Evolutionary conservation across 2,888 invertebrate species (phyloP).

Genomic region (Proisotoma minuta): DNA sequence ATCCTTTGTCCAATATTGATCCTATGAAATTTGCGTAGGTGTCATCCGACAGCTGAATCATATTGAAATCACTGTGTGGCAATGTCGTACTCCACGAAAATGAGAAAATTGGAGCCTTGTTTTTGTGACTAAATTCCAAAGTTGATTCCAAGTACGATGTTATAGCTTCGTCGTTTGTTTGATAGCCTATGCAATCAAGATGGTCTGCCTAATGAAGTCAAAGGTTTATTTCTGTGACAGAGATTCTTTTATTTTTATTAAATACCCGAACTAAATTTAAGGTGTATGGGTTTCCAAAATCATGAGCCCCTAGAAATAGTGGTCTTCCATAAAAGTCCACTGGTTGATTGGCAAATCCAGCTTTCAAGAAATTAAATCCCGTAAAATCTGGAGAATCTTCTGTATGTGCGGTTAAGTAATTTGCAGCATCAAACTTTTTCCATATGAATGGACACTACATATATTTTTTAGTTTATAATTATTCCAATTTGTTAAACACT

Average conservation of each 20-base stretch:
- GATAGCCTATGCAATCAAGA: constrained; percentile 3
- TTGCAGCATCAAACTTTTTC: constrained; percentile 7
- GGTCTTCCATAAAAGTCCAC: constrained; percentile 4
- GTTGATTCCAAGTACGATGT: neutral
- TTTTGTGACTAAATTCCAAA: neutral
- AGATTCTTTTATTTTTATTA: neutral
- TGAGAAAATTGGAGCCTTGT: neutral
- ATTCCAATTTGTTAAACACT: too few relatives aligned
- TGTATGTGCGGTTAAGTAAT: constrained; percentile 1
- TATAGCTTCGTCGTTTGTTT: constrained; percentile 8
- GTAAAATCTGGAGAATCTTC: constrained; percentile 1
- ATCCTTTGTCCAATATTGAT: neutral
- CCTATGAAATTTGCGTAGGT: neutral
- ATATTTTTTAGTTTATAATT: too few relatives aligned
- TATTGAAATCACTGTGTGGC: neutral
- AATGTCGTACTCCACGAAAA: constrained; percentile 9
- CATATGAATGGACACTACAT: constrained; percentile 6
- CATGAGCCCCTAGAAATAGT: constrained; percentile 1
- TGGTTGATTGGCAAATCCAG: constrained; percentile 8
- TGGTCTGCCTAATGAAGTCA: constrained; percentile 1
- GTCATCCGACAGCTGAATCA: neutral
- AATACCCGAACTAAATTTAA: neutral
- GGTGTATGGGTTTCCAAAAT: neutral
- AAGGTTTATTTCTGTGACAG: neutral
- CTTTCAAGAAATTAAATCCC: neutral